A percentile compares a stretch with the other conserved stretches of the same genome.
Conservation (phyloP, 2,888 invertebrate genomes). For the Marasmarcha lunaedactyla region DNA sequence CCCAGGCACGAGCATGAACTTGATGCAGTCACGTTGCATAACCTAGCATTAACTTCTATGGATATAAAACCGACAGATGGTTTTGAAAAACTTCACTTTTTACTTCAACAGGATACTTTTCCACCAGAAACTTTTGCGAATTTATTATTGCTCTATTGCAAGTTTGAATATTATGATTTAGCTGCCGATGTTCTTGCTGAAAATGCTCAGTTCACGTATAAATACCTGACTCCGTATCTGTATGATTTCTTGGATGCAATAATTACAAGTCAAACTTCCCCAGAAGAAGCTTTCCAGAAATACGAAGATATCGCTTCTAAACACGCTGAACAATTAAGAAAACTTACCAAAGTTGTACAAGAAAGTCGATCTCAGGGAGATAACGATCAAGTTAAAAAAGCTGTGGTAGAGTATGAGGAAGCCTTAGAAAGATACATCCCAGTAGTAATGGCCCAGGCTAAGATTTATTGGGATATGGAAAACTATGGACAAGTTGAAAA, state of each 20-base stretch:
- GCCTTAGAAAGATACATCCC: slow-evolving; percentile 94
- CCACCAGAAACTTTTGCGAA: slow-evolving; percentile 98
- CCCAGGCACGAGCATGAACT: slow-evolving; percentile 96
- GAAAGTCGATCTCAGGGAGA: slow-evolving; percentile 91
- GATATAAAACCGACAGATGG: slow-evolving; percentile 91
- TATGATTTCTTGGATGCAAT: slow-evolving; percentile 97
- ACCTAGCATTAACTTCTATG: slow-evolving; percentile 92
- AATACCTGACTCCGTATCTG: slow-evolving; percentile 92
- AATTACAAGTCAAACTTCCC: slow-evolving; percentile 96
- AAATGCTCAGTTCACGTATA: slow-evolving; percentile 95
- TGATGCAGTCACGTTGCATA: slow-evolving; percentile 97
- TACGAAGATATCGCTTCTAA: slow-evolving; percentile 94
- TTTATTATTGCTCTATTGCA: slow-evolving; percentile 92
- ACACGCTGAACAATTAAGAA: slow-evolving; percentile 89
- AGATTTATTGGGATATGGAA: slow-evolving; percentile 97
- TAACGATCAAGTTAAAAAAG: slow-evolving; percentile 88
- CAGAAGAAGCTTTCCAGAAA: slow-evolving; percentile 95
- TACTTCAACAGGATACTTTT: slow-evolving; percentile 95
- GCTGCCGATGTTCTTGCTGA: slow-evolving; percentile 98
- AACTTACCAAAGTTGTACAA: slow-evolving; percentile 93
- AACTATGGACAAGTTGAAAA: slow-evolving; percentile 97
- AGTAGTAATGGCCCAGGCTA: slow-evolving; percentile 99
- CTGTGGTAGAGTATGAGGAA: slow-evolving; percentile 92
- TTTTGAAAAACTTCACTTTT: slow-evolving; percentile 86
- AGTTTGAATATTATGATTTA: slow-evolving; percentile 96